phyloP scores from a whole-genome alignment of 2,797 vertebrate genomes.

The Crax fasciolata region DNA sequence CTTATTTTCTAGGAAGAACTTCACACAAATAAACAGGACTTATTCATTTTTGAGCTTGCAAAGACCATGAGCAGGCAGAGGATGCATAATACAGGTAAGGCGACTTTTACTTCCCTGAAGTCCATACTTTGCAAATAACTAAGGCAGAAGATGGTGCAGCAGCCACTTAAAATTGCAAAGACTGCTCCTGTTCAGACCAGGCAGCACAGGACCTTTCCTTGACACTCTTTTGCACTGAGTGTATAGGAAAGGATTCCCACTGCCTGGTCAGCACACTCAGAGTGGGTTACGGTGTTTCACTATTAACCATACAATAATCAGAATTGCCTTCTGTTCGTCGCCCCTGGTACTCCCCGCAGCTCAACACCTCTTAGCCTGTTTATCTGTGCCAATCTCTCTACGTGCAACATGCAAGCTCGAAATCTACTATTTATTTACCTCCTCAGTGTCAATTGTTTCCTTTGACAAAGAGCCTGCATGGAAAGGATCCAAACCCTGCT shows the following conservation, averaged over 20 bases:
- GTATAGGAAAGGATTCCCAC: accelerated
- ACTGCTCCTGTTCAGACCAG: accelerated
- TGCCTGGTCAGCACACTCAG: neutral
- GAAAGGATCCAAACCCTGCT: accelerated
- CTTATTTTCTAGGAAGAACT: neutral
- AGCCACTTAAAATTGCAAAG: accelerated
- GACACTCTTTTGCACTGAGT: no score
- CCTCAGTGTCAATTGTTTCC: neutral
- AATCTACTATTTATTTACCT: neutral
- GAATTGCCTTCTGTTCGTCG: neutral
- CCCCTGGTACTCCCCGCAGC: neutral
- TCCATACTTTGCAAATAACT: neutral
- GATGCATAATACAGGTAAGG: neutral
- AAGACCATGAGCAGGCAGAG: neutral
- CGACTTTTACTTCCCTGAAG: neutral
- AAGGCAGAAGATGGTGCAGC: neutral
- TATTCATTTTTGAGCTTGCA: neutral
- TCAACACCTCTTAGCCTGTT: neutral
- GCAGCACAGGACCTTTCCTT: neutral
- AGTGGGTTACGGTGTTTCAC: accelerated
- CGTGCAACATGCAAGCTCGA: neutral
- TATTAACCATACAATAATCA: neutral
- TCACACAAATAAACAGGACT: neutral
- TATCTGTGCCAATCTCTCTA: neutral
- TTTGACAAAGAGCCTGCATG: neutral